phyloP scores from a whole-genome alignment of 2,888 invertebrate species.

The Adelognathus sp. region DNA sequence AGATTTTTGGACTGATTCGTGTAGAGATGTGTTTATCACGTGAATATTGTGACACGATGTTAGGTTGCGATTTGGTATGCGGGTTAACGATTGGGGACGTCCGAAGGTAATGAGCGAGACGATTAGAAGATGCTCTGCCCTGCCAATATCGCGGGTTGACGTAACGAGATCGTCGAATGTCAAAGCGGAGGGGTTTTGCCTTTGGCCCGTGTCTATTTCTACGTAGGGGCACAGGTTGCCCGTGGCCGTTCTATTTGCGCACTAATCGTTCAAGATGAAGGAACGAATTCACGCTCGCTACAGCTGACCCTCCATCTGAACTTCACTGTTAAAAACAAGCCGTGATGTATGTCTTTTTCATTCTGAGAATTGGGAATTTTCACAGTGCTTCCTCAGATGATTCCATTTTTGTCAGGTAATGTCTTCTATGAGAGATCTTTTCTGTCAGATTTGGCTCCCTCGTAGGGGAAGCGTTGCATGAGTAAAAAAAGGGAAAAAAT shows the following conservation, averaged over 20 bases:
- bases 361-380: no score
- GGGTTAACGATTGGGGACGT: constrained; percentile 65
- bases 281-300: background rate
- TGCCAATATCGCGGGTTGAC: constrained; percentile 61
- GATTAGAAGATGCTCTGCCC: constrained; percentile 25
- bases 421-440: no score
- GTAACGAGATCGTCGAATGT: constrained; percentile 60
- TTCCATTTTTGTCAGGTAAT: no score
- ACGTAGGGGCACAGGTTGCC: constrained; percentile 50
- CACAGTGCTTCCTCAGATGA: no score
- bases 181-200: constrained; percentile 52
- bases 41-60: constrained; percentile 46
- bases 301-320: no score
- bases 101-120: constrained; percentile 40
- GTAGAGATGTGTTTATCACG: background rate
- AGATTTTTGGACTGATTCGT: background rate
- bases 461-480: no score
- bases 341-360: no score
- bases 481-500: no score
- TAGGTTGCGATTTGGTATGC: constrained; percentile 57
- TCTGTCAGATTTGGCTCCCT: no score
- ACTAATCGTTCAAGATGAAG: background rate
- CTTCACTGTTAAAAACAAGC: no score
- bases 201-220: constrained; percentile 48
- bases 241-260: constrained; percentile 50